Base-by-base conservation (phyloP, 2,797 vertebrate genomes). In the Sebastes paucispinis region DNA sequence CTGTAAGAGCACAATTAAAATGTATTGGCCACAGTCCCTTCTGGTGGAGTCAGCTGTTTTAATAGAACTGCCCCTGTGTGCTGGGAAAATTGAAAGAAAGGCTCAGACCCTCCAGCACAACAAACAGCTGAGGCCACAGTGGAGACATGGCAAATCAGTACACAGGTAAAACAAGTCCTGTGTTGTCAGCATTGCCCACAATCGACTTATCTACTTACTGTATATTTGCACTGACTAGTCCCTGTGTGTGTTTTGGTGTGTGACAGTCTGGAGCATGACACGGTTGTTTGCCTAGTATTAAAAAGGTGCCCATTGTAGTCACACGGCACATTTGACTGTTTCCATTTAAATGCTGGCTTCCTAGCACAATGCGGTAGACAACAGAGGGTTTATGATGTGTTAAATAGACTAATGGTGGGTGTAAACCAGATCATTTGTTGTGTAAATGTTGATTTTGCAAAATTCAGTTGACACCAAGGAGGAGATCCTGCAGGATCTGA, bases 401-500 rank as follows among this genome's bases (percentile, higher is more conserved):
- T 81, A 81, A 87, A 73, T 73, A 80, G 74, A 73, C 14, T 12
- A 81, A 55, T 20, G 57, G 73, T 68, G 70, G 65, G 34, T 54
- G 69, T 72, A 75, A 87, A 89, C 73, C 73, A 72, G 57, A 77
- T 82, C 70, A 90, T 92, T 85, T 87, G 36, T 39, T 91, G 70
- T 84, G 87, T 74, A 92, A 89, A 91, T 90, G 71, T 75, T 72
- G 58, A 73, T 73, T 18, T 78, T 75, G 55, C 75, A 59, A 20
- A 68, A 50, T 81, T 80, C 24, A 70, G 29, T 36, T 24, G 11
- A 84, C 74, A 70, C 64, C 47, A 62, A 60, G 55, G 62, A 73
- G 34, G 39, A 85, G 72, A 83, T 89, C 71, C 73, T 12, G 57
- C 47, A 72, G 39, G 73, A 85, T 72, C 50, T 55, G 29, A 65